Evolutionary conservation across 2,888 invertebrate species (phyloP).

Genomic region (Athetis lepigone): DNA sequence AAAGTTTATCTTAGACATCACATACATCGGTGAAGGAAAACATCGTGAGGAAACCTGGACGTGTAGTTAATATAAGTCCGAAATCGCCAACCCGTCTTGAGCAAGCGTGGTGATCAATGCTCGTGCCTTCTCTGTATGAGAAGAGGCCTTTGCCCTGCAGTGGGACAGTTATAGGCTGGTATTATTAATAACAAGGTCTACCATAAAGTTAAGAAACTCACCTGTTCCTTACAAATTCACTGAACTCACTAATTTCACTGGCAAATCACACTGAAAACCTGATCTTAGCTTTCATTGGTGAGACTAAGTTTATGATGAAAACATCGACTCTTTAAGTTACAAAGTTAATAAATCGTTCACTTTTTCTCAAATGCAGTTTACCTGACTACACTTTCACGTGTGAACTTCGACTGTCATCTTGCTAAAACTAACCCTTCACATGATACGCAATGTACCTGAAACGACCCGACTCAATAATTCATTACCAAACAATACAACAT

Average conservation of each 20-base stretch:
- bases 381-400: slow-evolving; percentile 86
- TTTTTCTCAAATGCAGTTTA: slow-evolving; percentile 64
- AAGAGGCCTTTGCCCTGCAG: no score
- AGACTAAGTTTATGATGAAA: background rate
- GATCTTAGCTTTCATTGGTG: no score
- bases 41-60: no score
- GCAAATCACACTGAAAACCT: background rate
- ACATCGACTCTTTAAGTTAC: background rate
- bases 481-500: slow-evolving; percentile 88
- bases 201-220: background rate
- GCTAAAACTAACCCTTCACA: slow-evolving; percentile 87
- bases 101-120: no score
- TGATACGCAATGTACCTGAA: slow-evolving; percentile 89
- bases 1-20: no score
- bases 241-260: background rate
- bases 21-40: no score
- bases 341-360: background rate
- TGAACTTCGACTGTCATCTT: slow-evolving; percentile 86
- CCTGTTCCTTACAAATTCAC: background rate
- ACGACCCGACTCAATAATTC: slow-evolving; percentile 90
- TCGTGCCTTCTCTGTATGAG: no score
- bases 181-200: no score
- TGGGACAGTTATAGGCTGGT: no score
- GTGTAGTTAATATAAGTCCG: no score
- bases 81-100: no score